Percentiles rank a stretch among this genome's conserved stretches.
phyloP scores from a whole-genome alignment of 2,888 invertebrate species.

The Megalurothrips usitatus region DNA sequence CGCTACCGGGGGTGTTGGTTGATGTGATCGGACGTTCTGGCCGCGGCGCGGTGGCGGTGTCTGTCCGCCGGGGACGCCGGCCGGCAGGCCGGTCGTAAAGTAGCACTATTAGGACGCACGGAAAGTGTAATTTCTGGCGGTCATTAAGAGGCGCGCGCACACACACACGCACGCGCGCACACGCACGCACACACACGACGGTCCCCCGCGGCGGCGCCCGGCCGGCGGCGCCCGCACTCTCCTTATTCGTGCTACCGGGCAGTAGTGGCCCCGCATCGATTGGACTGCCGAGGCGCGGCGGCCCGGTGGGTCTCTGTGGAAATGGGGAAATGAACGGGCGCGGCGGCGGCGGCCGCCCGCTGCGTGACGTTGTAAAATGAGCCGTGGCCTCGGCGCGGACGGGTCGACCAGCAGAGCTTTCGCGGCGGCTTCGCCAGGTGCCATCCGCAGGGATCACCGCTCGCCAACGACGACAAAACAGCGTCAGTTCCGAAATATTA shows the following conservation, averaged over 20 bases:
- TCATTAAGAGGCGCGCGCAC: background rate
- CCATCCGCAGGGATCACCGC: too few relatives aligned
- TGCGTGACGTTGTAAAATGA: constrained; percentile 19
- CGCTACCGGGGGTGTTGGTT: background rate
- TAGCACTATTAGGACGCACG: constrained; percentile 4
- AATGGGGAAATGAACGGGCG: background rate
- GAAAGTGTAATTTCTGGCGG: constrained; percentile 18
- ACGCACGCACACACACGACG: too few relatives aligned
- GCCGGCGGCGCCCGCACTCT: too few relatives aligned
- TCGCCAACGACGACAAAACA: too few relatives aligned
- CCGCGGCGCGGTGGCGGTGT: background rate
- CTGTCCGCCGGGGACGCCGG: background rate
- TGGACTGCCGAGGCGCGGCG: background rate
- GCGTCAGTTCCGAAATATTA: too few relatives aligned
- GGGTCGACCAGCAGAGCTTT: too few relatives aligned
- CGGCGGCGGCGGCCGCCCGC: too few relatives aligned
- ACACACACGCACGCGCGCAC: too few relatives aligned
- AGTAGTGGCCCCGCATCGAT: background rate
- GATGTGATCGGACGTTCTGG: background rate
- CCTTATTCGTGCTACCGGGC: constrained; percentile 13
- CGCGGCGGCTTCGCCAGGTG: too few relatives aligned
- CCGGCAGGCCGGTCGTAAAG: constrained; percentile 1
- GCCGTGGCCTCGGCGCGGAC: too few relatives aligned
- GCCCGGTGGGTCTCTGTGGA: constrained; percentile 1
- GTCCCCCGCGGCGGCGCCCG: background rate